phyloP scores from a whole-genome alignment of 1,140 invertebrate genomes.

The Eupristina koningsbergeri region DNA sequence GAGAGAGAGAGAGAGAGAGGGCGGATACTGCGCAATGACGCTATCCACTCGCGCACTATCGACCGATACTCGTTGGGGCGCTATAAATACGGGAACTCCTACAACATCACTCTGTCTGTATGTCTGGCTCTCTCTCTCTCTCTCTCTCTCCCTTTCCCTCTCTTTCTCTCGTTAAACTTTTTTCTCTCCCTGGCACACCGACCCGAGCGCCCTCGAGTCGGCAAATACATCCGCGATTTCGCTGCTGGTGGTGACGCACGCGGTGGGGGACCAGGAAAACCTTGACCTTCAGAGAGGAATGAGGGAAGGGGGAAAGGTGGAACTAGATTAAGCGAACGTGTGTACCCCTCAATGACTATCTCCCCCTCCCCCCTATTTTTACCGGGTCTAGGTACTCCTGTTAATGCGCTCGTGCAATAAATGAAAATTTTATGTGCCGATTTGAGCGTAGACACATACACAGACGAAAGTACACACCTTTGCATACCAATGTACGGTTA shows the following conservation, averaged over 20 bases:
- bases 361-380: not conserved
- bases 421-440: not conserved
- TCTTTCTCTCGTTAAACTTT: not conserved
- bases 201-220: not conserved
- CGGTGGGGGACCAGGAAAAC: constrained; percentile 20
- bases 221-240: not conserved
- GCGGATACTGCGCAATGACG: constrained; percentile 12
- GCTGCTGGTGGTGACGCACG: not conserved
- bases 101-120: no score
- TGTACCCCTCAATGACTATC: not conserved
- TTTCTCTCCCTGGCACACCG: not conserved
- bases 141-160: not conserved
- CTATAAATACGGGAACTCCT: constrained; percentile 26
- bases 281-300: constrained; percentile 44
- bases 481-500: not conserved
- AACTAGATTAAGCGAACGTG: constrained; percentile 45
- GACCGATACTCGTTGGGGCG: constrained; percentile 3
- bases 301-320: constrained; percentile 15
- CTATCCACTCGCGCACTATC: constrained; percentile 24
- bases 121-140: not conserved
- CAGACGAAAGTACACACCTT: no score
- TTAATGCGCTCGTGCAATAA: not conserved
- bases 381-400: not conserved
- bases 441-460: not conserved
- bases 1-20: not conserved